Conservation (phyloP, 2,797 vertebrate genomes). For the Mycteria americana region DNA sequence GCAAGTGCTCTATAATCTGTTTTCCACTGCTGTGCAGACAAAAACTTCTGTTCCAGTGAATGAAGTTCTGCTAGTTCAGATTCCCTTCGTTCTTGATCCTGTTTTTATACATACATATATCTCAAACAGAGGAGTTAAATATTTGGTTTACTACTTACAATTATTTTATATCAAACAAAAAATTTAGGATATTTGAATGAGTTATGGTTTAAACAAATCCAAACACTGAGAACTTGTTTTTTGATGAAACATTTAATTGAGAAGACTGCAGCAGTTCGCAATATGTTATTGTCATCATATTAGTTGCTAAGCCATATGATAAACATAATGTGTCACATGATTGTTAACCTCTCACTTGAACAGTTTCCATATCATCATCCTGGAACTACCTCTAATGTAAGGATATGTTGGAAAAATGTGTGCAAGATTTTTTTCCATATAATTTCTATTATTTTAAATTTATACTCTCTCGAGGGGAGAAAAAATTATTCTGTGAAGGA, state of each 20-base stretch:
- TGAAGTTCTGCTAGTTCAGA: constrained; percentile 82
- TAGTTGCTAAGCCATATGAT: not conserved
- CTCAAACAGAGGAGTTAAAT: not conserved
- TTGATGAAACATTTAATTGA: not conserved
- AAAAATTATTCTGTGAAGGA: not conserved
- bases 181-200: not conserved
- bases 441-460: not conserved
- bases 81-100: constrained; percentile 80
- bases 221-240: not conserved
- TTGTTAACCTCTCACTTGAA: not conserved
- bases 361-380: not conserved
- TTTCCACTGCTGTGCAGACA: constrained; percentile 76
- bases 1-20: constrained; percentile 59
- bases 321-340: not conserved
- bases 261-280: not conserved
- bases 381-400: not conserved
- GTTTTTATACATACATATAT: not conserved
- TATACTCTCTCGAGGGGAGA: not conserved
- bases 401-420: not conserved
- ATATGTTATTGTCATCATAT: not conserved
- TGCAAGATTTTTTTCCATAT: not conserved
- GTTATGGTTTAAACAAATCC: not conserved
- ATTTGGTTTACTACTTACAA: not conserved
- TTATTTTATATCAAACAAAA: not conserved
- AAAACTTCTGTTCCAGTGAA: constrained; percentile 79